Evolutionary conservation across 2,888 invertebrate species (phyloP).

Genomic region (Patella ulyssiponensis): DNA sequence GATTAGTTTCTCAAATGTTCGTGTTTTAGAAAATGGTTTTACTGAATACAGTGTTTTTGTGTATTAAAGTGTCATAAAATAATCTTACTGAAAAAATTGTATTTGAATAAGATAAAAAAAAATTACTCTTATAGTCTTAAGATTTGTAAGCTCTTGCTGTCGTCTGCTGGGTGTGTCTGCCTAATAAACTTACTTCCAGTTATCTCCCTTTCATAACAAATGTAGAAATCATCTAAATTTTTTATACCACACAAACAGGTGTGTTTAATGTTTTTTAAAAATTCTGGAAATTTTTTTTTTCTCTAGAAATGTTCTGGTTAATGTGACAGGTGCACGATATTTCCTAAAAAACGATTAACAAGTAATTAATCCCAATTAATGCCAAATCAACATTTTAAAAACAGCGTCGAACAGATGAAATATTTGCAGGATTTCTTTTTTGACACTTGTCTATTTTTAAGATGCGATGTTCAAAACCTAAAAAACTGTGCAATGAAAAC

Average conservation of each 20-base stretch:
- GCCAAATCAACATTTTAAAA: not conserved
- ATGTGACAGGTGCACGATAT: not conserved
- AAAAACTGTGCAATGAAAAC: not conserved
- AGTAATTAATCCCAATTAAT: conserved; percentile 5
- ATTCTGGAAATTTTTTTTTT: too few species aligned
- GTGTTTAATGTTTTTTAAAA: conserved; percentile 1
- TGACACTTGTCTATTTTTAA: conserved; percentile 4
- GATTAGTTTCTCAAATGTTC: too few species aligned
- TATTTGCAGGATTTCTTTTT: conserved; percentile 1
- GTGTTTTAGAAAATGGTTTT: too few species aligned
- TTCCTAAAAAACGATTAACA: not conserved
- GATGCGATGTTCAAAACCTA: not conserved
- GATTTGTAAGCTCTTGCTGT: too few species aligned
- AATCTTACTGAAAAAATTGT: too few species aligned
- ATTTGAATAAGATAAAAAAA: too few species aligned
- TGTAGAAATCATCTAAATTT: not conserved
- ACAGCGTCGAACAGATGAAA: conserved; percentile 3
- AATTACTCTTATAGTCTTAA: too few species aligned
- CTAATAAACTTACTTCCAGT: conserved; percentile 1
- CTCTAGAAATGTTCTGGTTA: too few species aligned
- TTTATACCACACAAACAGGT: not conserved
- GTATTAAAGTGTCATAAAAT: too few species aligned
- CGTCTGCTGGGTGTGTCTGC: conserved; percentile 2
- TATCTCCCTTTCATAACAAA: conserved; percentile 9
- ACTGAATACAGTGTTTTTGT: too few species aligned